These are phyloP conservation scores for Neria commutata DNA, from an alignment of 2,888 invertebrate species.

Conservation along the genomic window DNA sequence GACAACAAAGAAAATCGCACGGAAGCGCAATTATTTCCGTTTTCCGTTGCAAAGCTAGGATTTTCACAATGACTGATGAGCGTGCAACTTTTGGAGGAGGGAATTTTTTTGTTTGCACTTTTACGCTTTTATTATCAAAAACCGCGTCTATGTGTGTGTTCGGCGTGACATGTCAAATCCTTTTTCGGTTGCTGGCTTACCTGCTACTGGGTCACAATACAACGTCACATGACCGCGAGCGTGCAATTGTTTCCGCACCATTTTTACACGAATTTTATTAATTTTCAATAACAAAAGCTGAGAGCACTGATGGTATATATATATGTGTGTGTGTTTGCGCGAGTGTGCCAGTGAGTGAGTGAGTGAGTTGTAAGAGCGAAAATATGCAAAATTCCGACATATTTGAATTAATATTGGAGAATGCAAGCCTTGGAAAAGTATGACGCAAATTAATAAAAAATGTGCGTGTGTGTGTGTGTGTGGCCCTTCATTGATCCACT, in stretches of 20 bases:
- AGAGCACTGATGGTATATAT: too few species aligned
- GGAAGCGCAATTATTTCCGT: conserved; percentile 24
- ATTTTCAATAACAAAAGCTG: too few species aligned
- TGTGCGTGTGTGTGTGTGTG: too few species aligned
- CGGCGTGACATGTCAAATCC: conserved; percentile 30
- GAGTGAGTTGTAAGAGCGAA: neutral
- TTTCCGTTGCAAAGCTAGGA: conserved; percentile 19
- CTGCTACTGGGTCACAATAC: conserved; percentile 25
- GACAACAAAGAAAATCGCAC: conserved; percentile 10
- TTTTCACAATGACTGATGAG: conserved; percentile 22
- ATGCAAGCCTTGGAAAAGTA: neutral
- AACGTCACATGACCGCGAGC: neutral
- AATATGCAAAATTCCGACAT: neutral
- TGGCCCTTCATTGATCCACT: too few species aligned
- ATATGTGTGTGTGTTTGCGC: neutral
- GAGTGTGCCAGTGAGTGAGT: neutral
- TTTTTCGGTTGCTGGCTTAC: conserved; percentile 26
- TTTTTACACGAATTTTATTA: neutral
- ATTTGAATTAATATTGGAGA: neutral
- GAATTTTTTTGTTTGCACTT: neutral
- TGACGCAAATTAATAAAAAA: too few species aligned
- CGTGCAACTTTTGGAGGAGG: conserved; percentile 6
- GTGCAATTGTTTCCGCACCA: neutral
- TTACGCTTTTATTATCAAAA: neutral
- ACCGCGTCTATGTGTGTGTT: conserved; percentile 5